Conservation (phyloP, 2,113 vertebrate genomes). For the Microtus oregoni region DNA sequence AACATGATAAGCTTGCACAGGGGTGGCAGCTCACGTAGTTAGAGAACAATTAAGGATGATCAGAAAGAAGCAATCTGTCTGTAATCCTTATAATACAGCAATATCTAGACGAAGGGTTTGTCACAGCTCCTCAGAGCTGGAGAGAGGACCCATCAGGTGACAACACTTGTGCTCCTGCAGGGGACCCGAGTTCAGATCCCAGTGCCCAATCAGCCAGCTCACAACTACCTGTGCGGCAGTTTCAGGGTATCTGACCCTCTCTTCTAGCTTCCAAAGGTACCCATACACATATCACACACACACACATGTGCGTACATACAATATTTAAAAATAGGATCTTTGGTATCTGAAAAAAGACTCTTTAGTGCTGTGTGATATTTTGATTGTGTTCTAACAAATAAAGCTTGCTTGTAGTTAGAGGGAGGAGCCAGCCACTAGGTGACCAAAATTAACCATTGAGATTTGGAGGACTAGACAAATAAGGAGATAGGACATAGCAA, state of each 20-base stretch:
- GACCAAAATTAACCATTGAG: no score
- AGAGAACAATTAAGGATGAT: background rate
- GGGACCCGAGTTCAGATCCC: background rate
- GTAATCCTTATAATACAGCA: background rate
- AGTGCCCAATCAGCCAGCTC: background rate
- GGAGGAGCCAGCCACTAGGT: no score
- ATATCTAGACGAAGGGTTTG: conserved; percentile 17
- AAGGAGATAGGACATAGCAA: no score
- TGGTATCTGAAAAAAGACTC: background rate
- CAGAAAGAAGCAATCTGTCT: background rate
- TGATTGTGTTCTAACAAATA: no score
- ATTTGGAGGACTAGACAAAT: no score
- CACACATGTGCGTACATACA: background rate
- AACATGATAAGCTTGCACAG: background rate
- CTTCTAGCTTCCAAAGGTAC: background rate
- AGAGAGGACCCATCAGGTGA: background rate
- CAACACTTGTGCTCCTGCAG: background rate
- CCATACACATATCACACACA: background rate
- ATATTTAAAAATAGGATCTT: background rate
- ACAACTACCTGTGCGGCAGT: background rate
- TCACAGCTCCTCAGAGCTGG: background rate
- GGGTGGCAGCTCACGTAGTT: background rate
- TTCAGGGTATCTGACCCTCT: background rate
- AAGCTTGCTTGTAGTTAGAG: no score
- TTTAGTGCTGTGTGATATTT: no score